Percentiles rank a stretch among this genome's conserved stretches.
Conservation (phyloP, 30 jellyfish, hydroid and myxozoan genomes). For the Chrysaora quinquecirrha region DNA sequence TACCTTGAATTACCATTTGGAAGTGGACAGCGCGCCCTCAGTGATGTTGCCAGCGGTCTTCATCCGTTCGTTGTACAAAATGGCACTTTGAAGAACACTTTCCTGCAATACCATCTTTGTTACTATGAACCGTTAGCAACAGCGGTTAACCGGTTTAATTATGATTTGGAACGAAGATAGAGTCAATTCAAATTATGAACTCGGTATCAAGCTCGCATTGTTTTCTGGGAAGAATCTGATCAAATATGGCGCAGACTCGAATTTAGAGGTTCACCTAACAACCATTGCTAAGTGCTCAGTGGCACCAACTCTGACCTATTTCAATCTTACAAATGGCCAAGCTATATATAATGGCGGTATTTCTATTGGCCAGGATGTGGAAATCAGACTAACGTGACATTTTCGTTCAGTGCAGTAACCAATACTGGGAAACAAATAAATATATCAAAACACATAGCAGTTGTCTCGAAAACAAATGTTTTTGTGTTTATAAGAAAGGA, state of each 20-base stretch:
- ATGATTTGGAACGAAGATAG: not conserved
- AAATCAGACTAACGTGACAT: not conserved
- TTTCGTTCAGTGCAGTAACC: not conserved
- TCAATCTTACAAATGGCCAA: not conserved
- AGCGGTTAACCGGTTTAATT: not conserved
- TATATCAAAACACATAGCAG: not conserved
- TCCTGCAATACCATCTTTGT: slow-evolving; percentile 54
- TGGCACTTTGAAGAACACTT: not conserved
- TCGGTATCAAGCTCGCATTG: slow-evolving; percentile 2
- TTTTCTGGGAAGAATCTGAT: slow-evolving; percentile 20
- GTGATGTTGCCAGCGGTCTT: slow-evolving; percentile 13
- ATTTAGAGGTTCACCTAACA: not conserved
- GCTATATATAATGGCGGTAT: not conserved
- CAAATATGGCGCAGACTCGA: slow-evolving; percentile 31
- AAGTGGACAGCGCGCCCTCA: not conserved
- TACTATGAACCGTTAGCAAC: slow-evolving; percentile 52
- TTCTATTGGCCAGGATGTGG: not conserved
- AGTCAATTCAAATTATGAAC: slow-evolving; percentile 62
- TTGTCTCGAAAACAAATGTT: not conserved
- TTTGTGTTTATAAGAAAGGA: not conserved
- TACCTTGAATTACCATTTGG: slow-evolving; percentile 8
- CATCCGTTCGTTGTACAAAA: slow-evolving; percentile 35
- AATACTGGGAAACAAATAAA: not conserved
- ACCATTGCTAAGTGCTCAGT: slow-evolving; percentile 23
- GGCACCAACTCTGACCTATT: not conserved